A percentile compares a stretch with the other conserved stretches of the same genome.
phyloP scores from a whole-genome alignment of 2,888 invertebrate genomes.

The Apamea sordens region DNA sequence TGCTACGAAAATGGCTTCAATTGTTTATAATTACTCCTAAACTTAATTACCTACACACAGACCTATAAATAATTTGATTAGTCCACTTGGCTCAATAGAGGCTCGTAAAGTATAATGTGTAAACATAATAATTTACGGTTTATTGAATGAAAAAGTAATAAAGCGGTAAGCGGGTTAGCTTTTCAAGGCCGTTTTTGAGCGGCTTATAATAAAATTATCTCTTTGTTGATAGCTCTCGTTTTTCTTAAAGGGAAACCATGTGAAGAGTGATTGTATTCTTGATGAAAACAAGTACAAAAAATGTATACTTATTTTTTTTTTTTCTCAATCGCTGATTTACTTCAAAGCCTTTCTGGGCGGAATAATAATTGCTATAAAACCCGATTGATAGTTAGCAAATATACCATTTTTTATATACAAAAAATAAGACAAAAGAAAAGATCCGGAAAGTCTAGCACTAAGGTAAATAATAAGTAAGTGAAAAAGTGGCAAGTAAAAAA shows the following conservation, averaged over 20 bases:
- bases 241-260: constrained; percentile 5
- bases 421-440: not conserved
- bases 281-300: not conserved
- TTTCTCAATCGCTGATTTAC: not conserved
- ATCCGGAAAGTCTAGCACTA: not conserved
- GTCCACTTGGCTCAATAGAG: constrained; percentile 49
- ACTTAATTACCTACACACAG: constrained; percentile 40
- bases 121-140: constrained; percentile 55
- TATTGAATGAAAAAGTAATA: constrained; percentile 61
- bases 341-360: not conserved
- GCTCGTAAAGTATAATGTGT: constrained; percentile 58
- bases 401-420: not conserved
- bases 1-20: constrained; percentile 32
- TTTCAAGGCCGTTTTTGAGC: constrained; percentile 50
- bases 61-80: constrained; percentile 61
- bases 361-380: not conserved
- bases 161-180: constrained; percentile 49
- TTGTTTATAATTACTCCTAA: constrained; percentile 56
- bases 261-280: not conserved
- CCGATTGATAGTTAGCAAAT: too few relatives aligned
- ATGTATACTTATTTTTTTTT: not conserved
- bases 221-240: constrained; percentile 28
- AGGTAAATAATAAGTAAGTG: not conserved
- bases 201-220: constrained; percentile 35
- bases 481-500: not conserved